phyloP scores from a whole-genome alignment of 2,113 vertebrate species.

The Fregetta grallaria region DNA sequence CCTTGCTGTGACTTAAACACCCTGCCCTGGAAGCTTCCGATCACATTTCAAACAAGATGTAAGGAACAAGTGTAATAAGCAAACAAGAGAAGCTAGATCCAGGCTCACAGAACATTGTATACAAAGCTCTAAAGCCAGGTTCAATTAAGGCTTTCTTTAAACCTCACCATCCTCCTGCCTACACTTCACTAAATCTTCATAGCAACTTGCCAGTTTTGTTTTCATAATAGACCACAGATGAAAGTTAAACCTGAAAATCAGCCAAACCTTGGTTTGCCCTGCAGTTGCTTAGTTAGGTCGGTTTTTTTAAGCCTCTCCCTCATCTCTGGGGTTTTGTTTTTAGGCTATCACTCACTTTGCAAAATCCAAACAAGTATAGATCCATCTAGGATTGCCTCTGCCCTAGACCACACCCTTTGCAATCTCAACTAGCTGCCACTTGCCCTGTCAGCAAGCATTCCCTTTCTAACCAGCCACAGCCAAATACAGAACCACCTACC shows the following conservation, averaged over 20 bases:
- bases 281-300: neutral
- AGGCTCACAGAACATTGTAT: neutral
- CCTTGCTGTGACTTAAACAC: neutral
- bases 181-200: neutral
- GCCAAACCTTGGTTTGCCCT: conserved; percentile 12
- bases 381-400: neutral
- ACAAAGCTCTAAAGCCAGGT: neutral
- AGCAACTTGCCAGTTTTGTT: conserved; percentile 36
- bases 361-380: conserved; percentile 7
- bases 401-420: neutral
- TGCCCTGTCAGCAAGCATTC: neutral
- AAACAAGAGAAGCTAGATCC: neutral
- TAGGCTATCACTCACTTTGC: neutral
- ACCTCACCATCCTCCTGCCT: neutral
- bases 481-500: neutral
- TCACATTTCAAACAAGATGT: neutral
- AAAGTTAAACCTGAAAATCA: conserved; percentile 41
- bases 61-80: neutral
- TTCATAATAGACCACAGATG: neutral
- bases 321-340: neutral
- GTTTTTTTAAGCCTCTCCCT: neutral
- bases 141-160: conserved; percentile 15
- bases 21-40: neutral
- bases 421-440: neutral
- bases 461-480: neutral